Conservation (phyloP, 2,888 invertebrate genomes). For the Leucania comma region DNA sequence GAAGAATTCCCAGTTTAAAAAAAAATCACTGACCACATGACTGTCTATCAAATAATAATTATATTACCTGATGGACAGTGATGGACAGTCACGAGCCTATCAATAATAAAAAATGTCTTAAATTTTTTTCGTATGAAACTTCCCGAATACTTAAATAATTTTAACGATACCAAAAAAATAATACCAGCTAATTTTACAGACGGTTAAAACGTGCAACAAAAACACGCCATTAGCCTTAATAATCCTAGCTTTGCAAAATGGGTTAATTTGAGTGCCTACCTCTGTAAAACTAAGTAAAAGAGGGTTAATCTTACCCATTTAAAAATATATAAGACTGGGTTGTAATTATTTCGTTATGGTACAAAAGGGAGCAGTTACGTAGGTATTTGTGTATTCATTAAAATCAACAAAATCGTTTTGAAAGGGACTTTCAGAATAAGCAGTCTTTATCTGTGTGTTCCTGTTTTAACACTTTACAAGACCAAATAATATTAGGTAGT, state of each 20-base stretch:
- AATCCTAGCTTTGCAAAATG: slow-evolving; percentile 44
- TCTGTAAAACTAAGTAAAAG: slow-evolving; percentile 24
- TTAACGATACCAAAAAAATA: slow-evolving; percentile 15
- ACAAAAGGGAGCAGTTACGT: slow-evolving; percentile 14
- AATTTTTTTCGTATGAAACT: background rate
- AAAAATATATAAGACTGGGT: slow-evolving; percentile 36
- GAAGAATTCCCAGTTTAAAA: too few species aligned
- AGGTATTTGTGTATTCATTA: background rate
- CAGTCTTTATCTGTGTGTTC: background rate
- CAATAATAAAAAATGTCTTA: background rate
- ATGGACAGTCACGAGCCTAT: background rate
- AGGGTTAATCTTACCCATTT: slow-evolving; percentile 40
- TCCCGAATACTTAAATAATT: background rate
- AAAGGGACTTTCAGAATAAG: background rate
- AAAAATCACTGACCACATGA: background rate
- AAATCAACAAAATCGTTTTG: background rate
- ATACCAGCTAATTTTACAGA: slow-evolving; percentile 27
- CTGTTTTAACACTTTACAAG: background rate
- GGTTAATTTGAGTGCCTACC: slow-evolving; percentile 51
- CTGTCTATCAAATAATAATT: too few species aligned
- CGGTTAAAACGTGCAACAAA: slow-evolving; percentile 39
- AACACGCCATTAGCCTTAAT: slow-evolving; percentile 44
- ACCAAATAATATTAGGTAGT: background rate
- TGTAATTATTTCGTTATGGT: slow-evolving; percentile 22
- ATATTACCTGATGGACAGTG: too few species aligned